Evolutionary conservation across 2,888 invertebrate species (phyloP).

Genomic region (Rhaphigaster nebulosa): DNA sequence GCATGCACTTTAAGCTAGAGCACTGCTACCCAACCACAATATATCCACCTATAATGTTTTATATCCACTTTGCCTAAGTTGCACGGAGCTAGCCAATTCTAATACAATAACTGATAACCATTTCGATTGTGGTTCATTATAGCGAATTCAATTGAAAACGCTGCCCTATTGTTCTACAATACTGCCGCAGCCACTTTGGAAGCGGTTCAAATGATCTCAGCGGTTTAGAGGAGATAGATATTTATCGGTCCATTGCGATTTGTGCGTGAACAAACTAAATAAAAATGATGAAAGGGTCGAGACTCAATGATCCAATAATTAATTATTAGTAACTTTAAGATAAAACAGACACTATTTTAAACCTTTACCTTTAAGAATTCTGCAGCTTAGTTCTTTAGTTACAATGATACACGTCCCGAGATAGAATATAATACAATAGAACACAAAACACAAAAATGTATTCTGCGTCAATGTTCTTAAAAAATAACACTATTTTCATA

Average conservation of each 20-base stretch:
- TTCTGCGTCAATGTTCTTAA: no score
- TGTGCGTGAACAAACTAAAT: no score
- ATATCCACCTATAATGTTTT: constrained; percentile 38
- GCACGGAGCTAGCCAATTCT: neutral
- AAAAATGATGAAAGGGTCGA: no score
- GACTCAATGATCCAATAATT: no score
- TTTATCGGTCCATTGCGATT: neutral
- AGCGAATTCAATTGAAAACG: neutral
- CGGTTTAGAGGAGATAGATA: neutral
- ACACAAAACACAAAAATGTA: no score
- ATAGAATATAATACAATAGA: no score
- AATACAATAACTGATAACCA: constrained; percentile 14
- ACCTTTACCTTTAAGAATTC: no score
- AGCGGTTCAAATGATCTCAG: neutral
- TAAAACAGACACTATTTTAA: no score
- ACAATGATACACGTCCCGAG: no score
- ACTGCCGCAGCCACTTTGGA: constrained; percentile 3
- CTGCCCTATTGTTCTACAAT: neutral
- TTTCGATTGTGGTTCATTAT: neutral
- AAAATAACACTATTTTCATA: no score
- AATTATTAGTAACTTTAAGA: no score
- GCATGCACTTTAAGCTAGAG: constrained; percentile 49
- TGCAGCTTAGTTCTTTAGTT: no score
- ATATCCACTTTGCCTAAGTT: neutral
- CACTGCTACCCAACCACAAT: neutral